Evolutionary conservation across 2,888 invertebrate genomes (phyloP), one percentile per base, ranked within the genome.

Genomic region (Luperina testacea): DNA sequence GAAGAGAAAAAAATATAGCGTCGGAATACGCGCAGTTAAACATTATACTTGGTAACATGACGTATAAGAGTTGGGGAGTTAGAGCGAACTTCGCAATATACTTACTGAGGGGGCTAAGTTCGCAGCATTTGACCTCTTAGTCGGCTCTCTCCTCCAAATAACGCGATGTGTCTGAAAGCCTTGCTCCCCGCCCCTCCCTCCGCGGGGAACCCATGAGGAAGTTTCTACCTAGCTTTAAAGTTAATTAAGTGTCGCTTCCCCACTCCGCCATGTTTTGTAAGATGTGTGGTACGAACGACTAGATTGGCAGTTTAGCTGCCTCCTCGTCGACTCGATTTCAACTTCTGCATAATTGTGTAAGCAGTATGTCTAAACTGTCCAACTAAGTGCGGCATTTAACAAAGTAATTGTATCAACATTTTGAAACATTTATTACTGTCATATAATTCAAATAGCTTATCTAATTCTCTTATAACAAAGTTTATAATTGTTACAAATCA

Each of bases 221-320:
- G 93, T 95, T 95, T 91, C 90, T 90, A 91, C 92, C 93, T 93
- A 94, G 92, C 93, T 94, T 93, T 94, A 94, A 94, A 95, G 94
- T 95, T 95, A 95, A 95, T 95, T 95, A 95, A 94, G 92, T 93
- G 92, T 92, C 91, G 87, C 87, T 75, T 83, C 78, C 90, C 90
- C 88, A 91, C 90, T 92, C 89, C 90, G 85, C 90, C 90, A 90
- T 91, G 92, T 92, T 93, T 90, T 90, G 91, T 91, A 86, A 92
- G 91, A 93, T 92, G 92, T 92, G 92, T 93, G 92, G 87, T 90
- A 88, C 90, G 87, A 88, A 91, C 88, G 90, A 89, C 91, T 87
- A 89, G 90, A 92, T 93, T 92, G 92, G 90, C 92, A 92, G 90
- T 91, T 90, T 90, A 87, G 85, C 84, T 85, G 73, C 89, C 88